Evolutionary conservation across 2,888 invertebrate genomes (phyloP).

Genomic region (Lomographa bimaculata): DNA sequence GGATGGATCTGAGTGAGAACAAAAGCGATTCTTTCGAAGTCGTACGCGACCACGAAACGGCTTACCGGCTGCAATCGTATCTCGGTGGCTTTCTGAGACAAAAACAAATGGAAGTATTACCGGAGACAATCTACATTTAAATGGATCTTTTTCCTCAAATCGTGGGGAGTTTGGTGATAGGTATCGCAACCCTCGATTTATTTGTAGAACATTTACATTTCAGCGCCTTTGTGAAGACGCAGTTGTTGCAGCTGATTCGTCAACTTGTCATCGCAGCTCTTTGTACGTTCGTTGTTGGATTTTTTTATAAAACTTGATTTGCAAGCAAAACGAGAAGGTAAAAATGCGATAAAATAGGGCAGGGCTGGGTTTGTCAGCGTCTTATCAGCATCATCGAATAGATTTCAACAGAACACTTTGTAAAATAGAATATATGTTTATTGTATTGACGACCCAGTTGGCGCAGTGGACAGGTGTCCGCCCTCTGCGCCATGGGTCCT

Average conservation of each 20-base stretch:
- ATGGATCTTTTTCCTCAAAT: constrained; percentile 81
- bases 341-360: no score
- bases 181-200: constrained; percentile 76
- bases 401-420: no score
- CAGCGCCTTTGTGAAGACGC: constrained; percentile 38
- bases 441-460: no score
- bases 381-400: no score
- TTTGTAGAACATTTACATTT: constrained; percentile 74
- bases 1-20: constrained; percentile 18
- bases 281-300: constrained; percentile 7
- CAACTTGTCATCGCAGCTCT: constrained; percentile 38
- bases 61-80: constrained; percentile 63
- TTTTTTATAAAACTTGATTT: no score
- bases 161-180: constrained; percentile 78
- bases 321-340: no score
- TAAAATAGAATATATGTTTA: no score
- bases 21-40: constrained; percentile 39
- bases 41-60: constrained; percentile 57
- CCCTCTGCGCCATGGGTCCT: no score
- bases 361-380: no score
- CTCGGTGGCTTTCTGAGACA: constrained; percentile 69
- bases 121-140: constrained; percentile 81
- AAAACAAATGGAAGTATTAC: constrained; percentile 83
- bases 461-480: no score
- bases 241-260: constrained; percentile 36